phyloP scores from a whole-genome alignment of 1,140 invertebrate species.

The Ceratosolen solmsi region DNA sequence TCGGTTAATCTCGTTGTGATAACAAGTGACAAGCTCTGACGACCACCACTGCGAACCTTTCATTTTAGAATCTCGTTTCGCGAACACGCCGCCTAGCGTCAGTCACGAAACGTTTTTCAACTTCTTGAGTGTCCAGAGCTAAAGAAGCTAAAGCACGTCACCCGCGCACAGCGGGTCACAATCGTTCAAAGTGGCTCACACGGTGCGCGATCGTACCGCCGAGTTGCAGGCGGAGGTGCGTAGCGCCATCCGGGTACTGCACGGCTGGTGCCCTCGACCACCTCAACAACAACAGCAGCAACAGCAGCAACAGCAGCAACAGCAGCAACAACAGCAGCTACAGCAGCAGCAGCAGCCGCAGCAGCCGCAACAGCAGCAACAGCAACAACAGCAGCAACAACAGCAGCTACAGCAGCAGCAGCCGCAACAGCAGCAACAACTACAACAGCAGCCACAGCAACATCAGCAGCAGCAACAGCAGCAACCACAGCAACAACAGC shows the following conservation, averaged over 20 bases:
- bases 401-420: constrained; percentile 32
- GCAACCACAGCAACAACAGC: constrained; percentile 34
- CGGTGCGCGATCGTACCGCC: constrained; percentile 66
- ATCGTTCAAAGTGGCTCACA: constrained; percentile 69
- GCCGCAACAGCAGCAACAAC: constrained; percentile 24
- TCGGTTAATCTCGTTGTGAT: no score
- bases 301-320: constrained; percentile 48
- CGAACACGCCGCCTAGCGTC: neutral
- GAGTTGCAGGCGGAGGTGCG: constrained; percentile 72
- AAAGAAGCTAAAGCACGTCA: neutral
- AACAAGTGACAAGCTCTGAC: neutral
- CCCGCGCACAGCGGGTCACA: neutral
- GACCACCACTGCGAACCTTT: neutral
- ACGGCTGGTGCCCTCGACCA: constrained; percentile 70
- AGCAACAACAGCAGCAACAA: constrained; percentile 48
- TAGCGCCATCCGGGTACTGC: constrained; percentile 69
- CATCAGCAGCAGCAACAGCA: constrained; percentile 49
- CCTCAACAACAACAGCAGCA: constrained; percentile 48
- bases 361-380: constrained; percentile 43
- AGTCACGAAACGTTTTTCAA: no score
- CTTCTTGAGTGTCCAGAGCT: neutral
- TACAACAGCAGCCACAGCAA: constrained; percentile 55
- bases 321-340: constrained; percentile 29
- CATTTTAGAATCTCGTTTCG: neutral
- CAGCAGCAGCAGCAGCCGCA: constrained; percentile 34